phyloP scores from a whole-genome alignment of 2,113 vertebrate species.

The Apodemus speciosus region DNA sequence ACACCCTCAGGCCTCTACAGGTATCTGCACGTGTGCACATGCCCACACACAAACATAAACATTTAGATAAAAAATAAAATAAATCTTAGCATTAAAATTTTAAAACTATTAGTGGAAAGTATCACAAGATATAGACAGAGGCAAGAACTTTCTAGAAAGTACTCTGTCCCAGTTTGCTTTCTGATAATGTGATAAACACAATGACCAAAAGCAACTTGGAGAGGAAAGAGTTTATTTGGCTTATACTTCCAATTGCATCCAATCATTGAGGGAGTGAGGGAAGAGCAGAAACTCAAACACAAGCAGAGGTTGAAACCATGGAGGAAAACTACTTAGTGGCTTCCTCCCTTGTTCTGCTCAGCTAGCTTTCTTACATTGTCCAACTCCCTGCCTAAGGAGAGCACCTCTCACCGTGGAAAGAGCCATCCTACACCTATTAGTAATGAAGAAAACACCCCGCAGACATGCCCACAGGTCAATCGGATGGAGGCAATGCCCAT shows the following conservation, averaged over 20 bases:
- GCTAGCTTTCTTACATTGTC: neutral
- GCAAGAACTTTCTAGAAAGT: neutral
- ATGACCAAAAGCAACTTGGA: no score
- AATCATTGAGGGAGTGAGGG: neutral
- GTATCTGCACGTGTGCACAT: neutral
- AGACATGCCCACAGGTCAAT: neutral
- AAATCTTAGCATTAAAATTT: neutral
- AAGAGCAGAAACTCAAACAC: neutral
- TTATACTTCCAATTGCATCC: neutral
- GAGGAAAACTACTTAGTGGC: neutral
- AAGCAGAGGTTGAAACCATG: neutral
- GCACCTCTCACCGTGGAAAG: neutral
- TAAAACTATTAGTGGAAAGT: neutral
- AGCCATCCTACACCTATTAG: neutral
- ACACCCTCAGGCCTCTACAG: neutral
- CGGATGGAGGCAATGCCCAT: neutral
- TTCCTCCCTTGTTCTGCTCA: neutral
- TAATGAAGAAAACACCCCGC: neutral
- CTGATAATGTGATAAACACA: neutral
- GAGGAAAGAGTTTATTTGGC: neutral
- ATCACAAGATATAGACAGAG: neutral
- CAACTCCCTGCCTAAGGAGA: neutral
- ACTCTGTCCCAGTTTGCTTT: neutral
- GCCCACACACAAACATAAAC: neutral
- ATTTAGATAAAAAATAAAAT: neutral